Conservation (phyloP, 2,888 invertebrate genomes). For the Lithophane leautieri region DNA sequence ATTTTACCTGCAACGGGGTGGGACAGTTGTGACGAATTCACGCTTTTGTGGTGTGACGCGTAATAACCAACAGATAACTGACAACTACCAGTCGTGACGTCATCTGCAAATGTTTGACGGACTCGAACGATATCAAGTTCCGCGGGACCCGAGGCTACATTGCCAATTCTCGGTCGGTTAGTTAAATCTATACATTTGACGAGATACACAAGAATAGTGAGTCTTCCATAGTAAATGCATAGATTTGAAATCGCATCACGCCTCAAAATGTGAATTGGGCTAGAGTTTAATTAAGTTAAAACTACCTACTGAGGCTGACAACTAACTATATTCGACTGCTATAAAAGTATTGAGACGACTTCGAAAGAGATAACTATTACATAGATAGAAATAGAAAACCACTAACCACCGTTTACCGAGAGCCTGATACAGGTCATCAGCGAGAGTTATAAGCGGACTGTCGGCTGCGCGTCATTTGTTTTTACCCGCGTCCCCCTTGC, state of each 20-base stretch:
- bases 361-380: neutral
- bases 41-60: conserved; percentile 5
- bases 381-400: neutral
- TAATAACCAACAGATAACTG: conserved; percentile 1
- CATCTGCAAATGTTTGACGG: neutral
- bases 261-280: conserved; percentile 12
- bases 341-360: neutral
- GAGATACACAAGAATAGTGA: neutral
- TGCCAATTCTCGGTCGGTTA: conserved; percentile 4
- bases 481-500: neutral
- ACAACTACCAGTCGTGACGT: neutral
- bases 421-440: neutral
- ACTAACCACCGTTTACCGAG: conserved; percentile 1
- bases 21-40: conserved; percentile 32
- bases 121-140: neutral
- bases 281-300: neutral
- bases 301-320: conserved; percentile 3
- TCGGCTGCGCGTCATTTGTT: neutral
- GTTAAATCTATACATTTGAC: conserved; percentile 18
- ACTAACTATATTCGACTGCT: conserved; percentile 9
- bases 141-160: neutral
- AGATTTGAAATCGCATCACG: conserved; percentile 9
- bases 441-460: neutral
- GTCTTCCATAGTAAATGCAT: neutral
- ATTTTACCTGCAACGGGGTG: conserved; percentile 77